Evolutionary conservation across 1,140 invertebrate species (phyloP).

Genomic region (Hesperophylax magnus): DNA sequence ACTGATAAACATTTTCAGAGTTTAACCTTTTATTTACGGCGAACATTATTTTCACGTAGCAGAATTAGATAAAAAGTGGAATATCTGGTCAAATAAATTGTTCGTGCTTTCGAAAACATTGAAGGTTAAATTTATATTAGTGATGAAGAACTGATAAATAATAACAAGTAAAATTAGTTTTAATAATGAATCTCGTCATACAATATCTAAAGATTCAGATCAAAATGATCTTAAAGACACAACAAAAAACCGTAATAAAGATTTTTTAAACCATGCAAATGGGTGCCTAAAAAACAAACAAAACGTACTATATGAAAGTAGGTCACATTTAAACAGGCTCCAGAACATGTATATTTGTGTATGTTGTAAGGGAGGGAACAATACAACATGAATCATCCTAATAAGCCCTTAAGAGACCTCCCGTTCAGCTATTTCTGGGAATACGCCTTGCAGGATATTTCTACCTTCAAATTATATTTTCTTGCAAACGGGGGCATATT

Average conservation of each 20-base stretch:
- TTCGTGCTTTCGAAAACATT: no score
- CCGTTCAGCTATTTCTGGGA: neutral
- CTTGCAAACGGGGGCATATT: neutral
- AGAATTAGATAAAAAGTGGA: no score
- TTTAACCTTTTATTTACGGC: no score
- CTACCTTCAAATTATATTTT: neutral
- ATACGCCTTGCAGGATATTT: neutral
- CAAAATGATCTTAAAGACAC: no score
- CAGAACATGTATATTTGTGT: conserved; percentile 3
- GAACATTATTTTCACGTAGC: no score
- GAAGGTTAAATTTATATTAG: no score
- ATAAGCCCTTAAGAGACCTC: conserved; percentile 33
- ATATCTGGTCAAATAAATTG: no score
- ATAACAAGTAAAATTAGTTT: no score
- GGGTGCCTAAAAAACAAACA: conserved; percentile 1
- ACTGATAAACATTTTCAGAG: no score
- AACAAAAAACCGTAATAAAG: neutral
- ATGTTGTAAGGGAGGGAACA: conserved; percentile 13
- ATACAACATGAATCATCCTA: conserved; percentile 35
- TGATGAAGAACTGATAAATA: no score
- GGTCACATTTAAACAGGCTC: conserved; percentile 12
- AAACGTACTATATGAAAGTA: neutral
- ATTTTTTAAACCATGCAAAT: conserved; percentile 15
- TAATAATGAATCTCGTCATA: no score
- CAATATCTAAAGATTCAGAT: no score